Conservation (phyloP, 2,888 invertebrate genomes). For the Meteorus cinctellus region DNA sequence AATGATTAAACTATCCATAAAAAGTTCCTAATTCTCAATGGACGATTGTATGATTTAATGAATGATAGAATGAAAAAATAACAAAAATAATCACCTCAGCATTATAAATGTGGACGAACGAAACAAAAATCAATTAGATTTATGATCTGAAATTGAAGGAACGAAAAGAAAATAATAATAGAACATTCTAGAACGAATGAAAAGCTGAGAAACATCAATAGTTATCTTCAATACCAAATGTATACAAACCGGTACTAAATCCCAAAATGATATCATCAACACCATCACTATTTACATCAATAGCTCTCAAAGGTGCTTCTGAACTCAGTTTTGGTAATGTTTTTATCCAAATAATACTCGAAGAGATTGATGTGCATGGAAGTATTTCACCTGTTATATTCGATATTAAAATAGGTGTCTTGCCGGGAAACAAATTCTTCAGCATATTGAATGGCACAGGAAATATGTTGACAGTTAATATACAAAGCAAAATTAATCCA, state of each 20-base stretch:
- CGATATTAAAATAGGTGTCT: conserved; percentile 54
- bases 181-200: conserved; percentile 30
- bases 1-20: neutral
- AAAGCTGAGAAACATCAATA: conserved; percentile 35
- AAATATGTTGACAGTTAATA: conserved; percentile 79
- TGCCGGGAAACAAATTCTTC: conserved; percentile 76
- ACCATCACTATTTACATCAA: conserved; percentile 83
- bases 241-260: conserved; percentile 81
- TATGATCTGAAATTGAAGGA: conserved; percentile 47
- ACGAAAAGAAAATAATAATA: conserved; percentile 34
- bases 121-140: conserved; percentile 28
- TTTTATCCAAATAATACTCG: conserved; percentile 80
- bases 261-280: conserved; percentile 84
- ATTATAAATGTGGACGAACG: conserved; percentile 38
- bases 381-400: conserved; percentile 69
- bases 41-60: neutral
- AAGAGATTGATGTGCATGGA: conserved; percentile 78
- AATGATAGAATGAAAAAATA: conserved; percentile 42
- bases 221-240: conserved; percentile 20
- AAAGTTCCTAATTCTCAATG: neutral
- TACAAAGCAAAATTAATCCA: conserved; percentile 79
- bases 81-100: conserved; percentile 54
- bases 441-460: conserved; percentile 79
- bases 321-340: conserved; percentile 82
- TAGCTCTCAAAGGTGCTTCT: conserved; percentile 82